Evolutionary conservation across 2,888 invertebrate species (phyloP).

Genomic region (Apoda limacodes): DNA sequence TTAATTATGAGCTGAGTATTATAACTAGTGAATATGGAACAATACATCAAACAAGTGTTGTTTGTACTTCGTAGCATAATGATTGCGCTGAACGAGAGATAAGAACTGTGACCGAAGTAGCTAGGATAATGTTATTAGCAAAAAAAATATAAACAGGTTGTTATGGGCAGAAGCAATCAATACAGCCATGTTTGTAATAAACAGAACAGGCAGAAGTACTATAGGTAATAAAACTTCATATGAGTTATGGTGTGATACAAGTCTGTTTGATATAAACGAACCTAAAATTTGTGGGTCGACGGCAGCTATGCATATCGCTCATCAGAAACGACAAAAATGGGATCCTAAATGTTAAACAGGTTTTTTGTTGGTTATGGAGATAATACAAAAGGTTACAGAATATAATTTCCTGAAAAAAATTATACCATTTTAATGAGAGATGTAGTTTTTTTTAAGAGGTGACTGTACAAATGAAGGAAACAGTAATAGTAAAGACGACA

Average conservation of each 20-base stretch:
- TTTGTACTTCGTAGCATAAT: conserved; percentile 8
- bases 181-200: conserved; percentile 18
- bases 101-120: conserved; percentile 6
- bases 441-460: background rate
- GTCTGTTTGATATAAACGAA: too few relatives aligned
- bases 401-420: background rate
- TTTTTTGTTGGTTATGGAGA: conserved; percentile 4
- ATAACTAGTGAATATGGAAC: conserved; percentile 3
- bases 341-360: background rate
- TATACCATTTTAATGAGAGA: background rate
- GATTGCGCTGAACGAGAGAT: conserved; percentile 6
- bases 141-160: conserved; percentile 10
- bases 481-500: too few relatives aligned
- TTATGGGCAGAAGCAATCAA: conserved; percentile 20
- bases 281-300: conserved; percentile 2
- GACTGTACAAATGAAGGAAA: too few relatives aligned
- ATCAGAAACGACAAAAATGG: conserved; percentile 1
- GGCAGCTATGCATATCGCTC: background rate
- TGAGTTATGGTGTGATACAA: conserved; percentile 13
- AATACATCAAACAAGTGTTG: conserved; percentile 2
- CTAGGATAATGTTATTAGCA: conserved; percentile 12
- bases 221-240: conserved; percentile 8
- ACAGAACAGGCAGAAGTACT: conserved; percentile 11
- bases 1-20: background rate
- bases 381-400: background rate